Conservation (phyloP, 1,140 invertebrate genomes). For the Meteorus sp. region DNA sequence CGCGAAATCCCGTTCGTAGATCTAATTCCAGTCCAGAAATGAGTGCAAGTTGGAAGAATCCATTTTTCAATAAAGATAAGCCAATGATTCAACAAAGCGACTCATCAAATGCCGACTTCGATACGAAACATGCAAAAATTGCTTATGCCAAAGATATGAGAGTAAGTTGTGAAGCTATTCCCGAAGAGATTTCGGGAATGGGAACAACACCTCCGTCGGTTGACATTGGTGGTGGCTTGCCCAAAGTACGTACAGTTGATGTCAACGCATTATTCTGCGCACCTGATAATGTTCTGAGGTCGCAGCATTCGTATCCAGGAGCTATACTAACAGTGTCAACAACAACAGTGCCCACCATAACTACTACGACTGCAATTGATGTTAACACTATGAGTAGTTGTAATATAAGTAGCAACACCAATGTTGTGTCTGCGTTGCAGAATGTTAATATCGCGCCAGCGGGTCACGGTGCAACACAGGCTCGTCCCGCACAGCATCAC, state of each 20-base stretch:
- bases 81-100: conserved; percentile 46
- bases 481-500: conserved; percentile 42
- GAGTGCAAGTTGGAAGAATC: conserved; percentile 81
- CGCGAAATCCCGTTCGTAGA: conserved; percentile 77
- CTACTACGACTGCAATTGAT: conserved; percentile 34
- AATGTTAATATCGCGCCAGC: conserved; percentile 40
- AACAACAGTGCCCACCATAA: too few species aligned
- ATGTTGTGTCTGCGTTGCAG: conserved; percentile 51
- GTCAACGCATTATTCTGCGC: too few species aligned
- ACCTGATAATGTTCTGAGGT: conserved; percentile 43
- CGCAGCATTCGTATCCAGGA: conserved; percentile 51
- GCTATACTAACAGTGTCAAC: conserved; percentile 42
- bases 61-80: conserved; percentile 62
- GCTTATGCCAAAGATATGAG: conserved; percentile 69
- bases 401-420: conserved; percentile 35
- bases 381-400: conserved; percentile 11
- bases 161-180: conserved; percentile 86
- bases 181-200: conserved; percentile 78
- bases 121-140: conserved; percentile 65
- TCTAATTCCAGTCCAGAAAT: conserved; percentile 91
- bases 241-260: too few species aligned
- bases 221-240: too few species aligned
- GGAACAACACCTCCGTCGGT: conserved; percentile 63
- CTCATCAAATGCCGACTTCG: conserved; percentile 42
- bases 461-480: conserved; percentile 47